Evolutionary conservation across 2,113 vertebrate species (phyloP).

Genomic region (Cathartes aura): DNA sequence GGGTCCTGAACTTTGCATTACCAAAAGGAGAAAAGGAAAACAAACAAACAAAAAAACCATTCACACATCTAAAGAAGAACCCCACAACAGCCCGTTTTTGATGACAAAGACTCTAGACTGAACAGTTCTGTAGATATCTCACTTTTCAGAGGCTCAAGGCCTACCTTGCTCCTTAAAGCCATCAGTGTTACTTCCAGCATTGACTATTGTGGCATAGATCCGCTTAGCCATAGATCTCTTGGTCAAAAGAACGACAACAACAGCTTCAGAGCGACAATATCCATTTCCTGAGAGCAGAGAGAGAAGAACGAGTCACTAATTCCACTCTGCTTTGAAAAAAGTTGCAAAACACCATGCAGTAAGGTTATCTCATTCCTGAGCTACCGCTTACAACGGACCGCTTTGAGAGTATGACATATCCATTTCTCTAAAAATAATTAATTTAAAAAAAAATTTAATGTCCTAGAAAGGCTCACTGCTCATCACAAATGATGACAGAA

Average conservation of each 20-base stretch:
- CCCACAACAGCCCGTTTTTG: not conserved
- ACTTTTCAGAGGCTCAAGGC: not conserved
- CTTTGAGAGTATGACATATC: not conserved
- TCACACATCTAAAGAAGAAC: not conserved
- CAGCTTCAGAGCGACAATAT: conserved; percentile 95
- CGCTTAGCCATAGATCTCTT: conserved; percentile 87
- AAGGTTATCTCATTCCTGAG: not conserved
- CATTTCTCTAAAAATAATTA: not conserved
- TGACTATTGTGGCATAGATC: conserved; percentile 90
- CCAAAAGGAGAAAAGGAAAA: not conserved
- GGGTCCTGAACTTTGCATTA: not conserved
- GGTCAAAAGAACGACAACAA: conserved; percentile 85
- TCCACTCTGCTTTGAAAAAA: not conserved
- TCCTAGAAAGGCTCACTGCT: not conserved
- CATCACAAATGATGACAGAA: not conserved
- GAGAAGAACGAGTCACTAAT: not conserved
- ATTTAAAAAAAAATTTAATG: not conserved
- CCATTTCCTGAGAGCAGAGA: conserved; percentile 81
- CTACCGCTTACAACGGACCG: not conserved
- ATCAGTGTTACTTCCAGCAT: conserved; percentile 92
- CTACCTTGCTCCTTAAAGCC: conserved; percentile 95
- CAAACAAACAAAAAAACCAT: not conserved
- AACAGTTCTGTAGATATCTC: not conserved
- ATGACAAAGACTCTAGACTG: not conserved
- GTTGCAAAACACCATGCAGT: not conserved